phyloP scores from a whole-genome alignment of 1,140 invertebrate species.

The Physella acuta region DNA sequence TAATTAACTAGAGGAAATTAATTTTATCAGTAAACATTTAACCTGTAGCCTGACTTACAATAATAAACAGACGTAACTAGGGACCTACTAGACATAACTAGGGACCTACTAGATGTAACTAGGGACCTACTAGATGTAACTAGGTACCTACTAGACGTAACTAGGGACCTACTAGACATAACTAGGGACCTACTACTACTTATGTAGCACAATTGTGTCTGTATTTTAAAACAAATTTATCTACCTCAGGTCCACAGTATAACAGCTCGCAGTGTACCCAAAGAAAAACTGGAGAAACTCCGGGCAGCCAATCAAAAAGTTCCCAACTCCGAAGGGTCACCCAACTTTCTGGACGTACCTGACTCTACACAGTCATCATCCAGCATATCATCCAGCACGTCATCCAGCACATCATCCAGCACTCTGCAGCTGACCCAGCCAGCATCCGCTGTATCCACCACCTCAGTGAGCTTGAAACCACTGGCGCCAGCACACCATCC shows the following conservation, averaged over 20 bases:
- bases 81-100: no score
- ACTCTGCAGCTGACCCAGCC: not conserved
- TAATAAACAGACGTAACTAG: no score
- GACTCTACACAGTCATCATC: not conserved
- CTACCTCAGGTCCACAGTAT: slow-evolving; percentile 48
- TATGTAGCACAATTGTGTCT: not conserved
- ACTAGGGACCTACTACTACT: not conserved
- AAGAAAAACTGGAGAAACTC: slow-evolving; percentile 42
- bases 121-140: no score
- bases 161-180: no score
- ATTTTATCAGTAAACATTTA: no score
- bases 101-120: no score
- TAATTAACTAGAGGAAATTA: no score
- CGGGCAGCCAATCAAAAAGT: slow-evolving; percentile 19
- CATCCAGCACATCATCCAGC: no score
- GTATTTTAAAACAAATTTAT: slow-evolving; percentile 19
- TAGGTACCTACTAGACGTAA: no score
- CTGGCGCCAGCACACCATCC: not conserved
- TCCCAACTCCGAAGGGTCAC: not conserved
- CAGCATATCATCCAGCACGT: not conserved
- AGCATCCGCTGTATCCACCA: no score
- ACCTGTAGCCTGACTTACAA: no score
- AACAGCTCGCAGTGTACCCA: slow-evolving; percentile 43
- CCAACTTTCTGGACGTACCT: not conserved
- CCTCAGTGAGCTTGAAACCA: no score